phyloP scores from a whole-genome alignment of 2,113 vertebrate species.

The Macrotis lagotis region DNA sequence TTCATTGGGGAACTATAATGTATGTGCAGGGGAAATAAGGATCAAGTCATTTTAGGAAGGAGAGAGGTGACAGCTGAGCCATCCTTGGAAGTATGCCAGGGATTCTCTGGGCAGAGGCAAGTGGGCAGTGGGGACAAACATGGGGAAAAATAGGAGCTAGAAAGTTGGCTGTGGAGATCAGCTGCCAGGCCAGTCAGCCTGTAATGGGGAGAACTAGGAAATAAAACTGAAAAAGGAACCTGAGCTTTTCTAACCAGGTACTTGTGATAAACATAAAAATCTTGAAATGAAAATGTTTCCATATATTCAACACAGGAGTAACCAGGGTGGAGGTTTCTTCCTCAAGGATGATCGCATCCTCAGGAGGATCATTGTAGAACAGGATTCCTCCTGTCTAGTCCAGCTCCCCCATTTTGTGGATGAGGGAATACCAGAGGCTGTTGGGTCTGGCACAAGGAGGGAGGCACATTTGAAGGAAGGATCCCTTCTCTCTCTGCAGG shows the following conservation, averaged over 20 bases:
- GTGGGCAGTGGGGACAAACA: not conserved
- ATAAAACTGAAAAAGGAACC: not conserved
- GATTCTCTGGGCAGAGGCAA: not conserved
- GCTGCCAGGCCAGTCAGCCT: too few relatives aligned
- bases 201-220: not conserved
- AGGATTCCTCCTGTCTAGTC: not conserved
- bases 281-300: conserved; percentile 49
- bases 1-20: not conserved
- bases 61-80: not conserved
- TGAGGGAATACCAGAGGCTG: too few relatives aligned
- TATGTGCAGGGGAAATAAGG: not conserved
- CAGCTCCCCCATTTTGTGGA: not conserved
- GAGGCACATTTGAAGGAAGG: too few relatives aligned
- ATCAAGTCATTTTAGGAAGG: not conserved
- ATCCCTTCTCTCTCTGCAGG: not conserved
- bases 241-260: not conserved
- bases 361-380: not conserved
- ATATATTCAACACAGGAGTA: conserved; percentile 24
- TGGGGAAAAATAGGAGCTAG: not conserved
- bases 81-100: too few relatives aligned
- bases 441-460: not conserved
- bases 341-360: not conserved
- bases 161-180: not conserved
- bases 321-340: not conserved
- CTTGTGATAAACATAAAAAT: not conserved